Evolutionary conservation across 2,797 vertebrate species (phyloP).

Genomic region (Cossypha heuglini): DNA sequence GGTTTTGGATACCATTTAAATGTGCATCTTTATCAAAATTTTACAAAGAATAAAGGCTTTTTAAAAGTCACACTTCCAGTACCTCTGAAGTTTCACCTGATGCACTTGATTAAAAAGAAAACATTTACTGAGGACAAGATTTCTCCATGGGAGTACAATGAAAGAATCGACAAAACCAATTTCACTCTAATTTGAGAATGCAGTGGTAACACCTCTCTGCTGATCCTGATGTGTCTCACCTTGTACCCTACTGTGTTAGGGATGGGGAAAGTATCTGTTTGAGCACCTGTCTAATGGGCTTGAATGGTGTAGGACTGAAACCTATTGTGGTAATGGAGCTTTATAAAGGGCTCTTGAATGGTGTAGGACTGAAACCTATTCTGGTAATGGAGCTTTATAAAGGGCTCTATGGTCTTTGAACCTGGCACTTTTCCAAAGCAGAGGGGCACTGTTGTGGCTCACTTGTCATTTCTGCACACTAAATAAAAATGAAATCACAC

Average conservation of each 20-base stretch:
- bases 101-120: constrained; percentile 34
- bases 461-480: not conserved
- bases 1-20: not conserved
- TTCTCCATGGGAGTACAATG: constrained; percentile 4
- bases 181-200: constrained; percentile 36
- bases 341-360: not conserved
- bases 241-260: not conserved
- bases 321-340: not conserved
- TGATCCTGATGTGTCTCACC: constrained; percentile 22
- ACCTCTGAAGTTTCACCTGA: not conserved
- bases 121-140: not conserved
- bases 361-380: constrained; percentile 7
- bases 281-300: constrained; percentile 1
- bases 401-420: not conserved
- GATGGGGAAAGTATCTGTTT: constrained; percentile 24
- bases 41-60: not conserved
- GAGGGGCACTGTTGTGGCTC: not conserved
- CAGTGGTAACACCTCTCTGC: not conserved
- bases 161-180: not conserved
- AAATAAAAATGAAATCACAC: not conserved
- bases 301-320: constrained; percentile 15
- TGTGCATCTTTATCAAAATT: not conserved
- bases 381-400: constrained; percentile 16
- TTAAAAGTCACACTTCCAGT: not conserved
- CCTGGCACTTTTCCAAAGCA: not conserved